Evolutionary conservation across 2,113 vertebrate genomes (phyloP), one percentile per base, ranked within the genome.

Genomic region (Saccopteryx bilineata): DNA sequence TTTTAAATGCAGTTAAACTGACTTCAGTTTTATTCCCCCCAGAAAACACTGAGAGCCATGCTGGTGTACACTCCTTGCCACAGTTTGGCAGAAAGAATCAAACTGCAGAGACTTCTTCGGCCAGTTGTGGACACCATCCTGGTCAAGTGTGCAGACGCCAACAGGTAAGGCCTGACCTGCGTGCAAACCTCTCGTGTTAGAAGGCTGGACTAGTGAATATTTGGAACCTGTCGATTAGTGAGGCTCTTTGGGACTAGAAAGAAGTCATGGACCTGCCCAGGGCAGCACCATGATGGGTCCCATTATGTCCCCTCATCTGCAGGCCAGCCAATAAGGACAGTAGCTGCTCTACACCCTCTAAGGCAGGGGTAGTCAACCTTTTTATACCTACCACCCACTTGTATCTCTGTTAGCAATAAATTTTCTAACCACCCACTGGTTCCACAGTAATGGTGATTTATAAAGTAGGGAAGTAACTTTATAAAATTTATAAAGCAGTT

Each of bases 11-110:
- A 63, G 1, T 17, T 91, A 60, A 82, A 19, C 81, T 82, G 24
- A 97, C 91, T 98, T 63, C 9, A 54, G 19, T 48, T 48, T 96
- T 89, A 94, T 87, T 87, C 74, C 92, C 95, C 71, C 74, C 91
- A 99, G 99, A 99, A 99, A 99, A 99, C 99, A 2, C 95, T 99
- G 97, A 98, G 99, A 98, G 99, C 99, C 98, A 99, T 99, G 99
- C 98, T 99, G 96, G 99, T 99, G 2, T 99, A 99, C 97, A 99
- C 99, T 54, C 99, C 99, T 17, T 99, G 99, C 98, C 99, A 99
- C 96, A 98, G 98, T 71, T 87, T 97, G 50, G 97, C 98, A 81
- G 99, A 99, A 97, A 98, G 99, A 90, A 98, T 98, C 92, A 99
- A 99, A 82, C 98, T 99, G 88, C 99, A 99, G 97, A 98, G 98